Evolutionary conservation across 2,888 invertebrate genomes (phyloP).

Genomic region (Parelbella ahira): DNA sequence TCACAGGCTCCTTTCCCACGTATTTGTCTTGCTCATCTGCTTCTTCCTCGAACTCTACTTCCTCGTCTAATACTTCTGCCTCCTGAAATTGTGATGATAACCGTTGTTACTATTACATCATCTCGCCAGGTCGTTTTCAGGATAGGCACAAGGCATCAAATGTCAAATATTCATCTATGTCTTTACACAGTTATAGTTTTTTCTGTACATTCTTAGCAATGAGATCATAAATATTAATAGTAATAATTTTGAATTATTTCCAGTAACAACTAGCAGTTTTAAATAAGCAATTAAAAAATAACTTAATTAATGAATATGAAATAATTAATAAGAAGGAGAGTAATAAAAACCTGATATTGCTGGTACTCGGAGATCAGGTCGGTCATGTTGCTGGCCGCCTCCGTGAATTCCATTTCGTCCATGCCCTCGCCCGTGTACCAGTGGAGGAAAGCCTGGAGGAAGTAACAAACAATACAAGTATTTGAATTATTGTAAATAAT

Average conservation of each 20-base stretch:
- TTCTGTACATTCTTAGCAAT: no score
- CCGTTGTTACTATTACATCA: no score
- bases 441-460: slow-evolving; percentile 86
- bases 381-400: slow-evolving; percentile 89
- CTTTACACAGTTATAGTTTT: no score
- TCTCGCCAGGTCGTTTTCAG: no score
- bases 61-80: slow-evolving; percentile 40
- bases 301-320: no score
- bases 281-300: no score
- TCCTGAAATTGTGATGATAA: slow-evolving; percentile 35
- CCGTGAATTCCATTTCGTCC: slow-evolving; percentile 96
- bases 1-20: background rate
- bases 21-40: slow-evolving; percentile 30
- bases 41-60: slow-evolving; percentile 40
- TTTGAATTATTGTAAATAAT: no score
- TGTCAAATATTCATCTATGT: no score
- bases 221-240: no score
- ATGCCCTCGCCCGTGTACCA: slow-evolving; percentile 95
- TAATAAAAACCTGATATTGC: slow-evolving; percentile 59
- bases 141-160: no score
- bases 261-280: no score
- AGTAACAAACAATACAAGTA: background rate
- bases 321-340: background rate
- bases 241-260: no score
- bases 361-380: slow-evolving; percentile 71